Evolutionary conservation across 2,113 vertebrate genomes (phyloP).

Genomic region (Fulmarus glacialis): DNA sequence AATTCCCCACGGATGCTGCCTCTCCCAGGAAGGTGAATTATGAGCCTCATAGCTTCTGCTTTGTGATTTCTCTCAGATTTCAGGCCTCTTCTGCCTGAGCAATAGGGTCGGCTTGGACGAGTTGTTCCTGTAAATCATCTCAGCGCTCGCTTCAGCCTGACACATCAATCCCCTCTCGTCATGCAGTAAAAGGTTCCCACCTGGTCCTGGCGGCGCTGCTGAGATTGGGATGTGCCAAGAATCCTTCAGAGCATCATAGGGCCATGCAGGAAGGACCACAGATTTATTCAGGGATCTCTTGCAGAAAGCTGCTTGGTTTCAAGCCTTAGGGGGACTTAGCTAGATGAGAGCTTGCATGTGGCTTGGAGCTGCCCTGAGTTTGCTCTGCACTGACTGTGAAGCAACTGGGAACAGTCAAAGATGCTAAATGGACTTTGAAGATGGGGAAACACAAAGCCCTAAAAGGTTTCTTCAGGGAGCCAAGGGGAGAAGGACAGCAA

Average conservation of each 20-base stretch:
- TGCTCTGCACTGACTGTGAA: neutral
- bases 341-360: neutral
- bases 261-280: neutral
- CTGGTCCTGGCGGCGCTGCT: neutral
- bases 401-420: neutral
- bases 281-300: neutral
- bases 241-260: neutral
- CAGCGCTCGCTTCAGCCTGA: slow-evolving; percentile 1
- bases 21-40: slow-evolving; percentile 31
- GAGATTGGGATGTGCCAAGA: neutral
- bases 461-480: neutral
- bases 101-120: slow-evolving; percentile 7
- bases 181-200: slow-evolving; percentile 11
- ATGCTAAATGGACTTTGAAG: neutral
- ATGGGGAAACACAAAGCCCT: neutral
- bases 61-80: slow-evolving; percentile 38
- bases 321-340: neutral
- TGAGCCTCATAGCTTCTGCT: slow-evolving; percentile 11
- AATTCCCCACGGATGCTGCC: neutral
- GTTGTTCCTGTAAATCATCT: slow-evolving; percentile 47
- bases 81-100: slow-evolving; percentile 41
- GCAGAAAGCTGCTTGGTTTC: neutral
- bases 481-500: neutral
- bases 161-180: slow-evolving; percentile 34
- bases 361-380: neutral